These are phyloP conservation scores for Darevskia nairensis DNA, from an alignment of 2,797 vertebrate species.

Conservation along the genomic window DNA sequence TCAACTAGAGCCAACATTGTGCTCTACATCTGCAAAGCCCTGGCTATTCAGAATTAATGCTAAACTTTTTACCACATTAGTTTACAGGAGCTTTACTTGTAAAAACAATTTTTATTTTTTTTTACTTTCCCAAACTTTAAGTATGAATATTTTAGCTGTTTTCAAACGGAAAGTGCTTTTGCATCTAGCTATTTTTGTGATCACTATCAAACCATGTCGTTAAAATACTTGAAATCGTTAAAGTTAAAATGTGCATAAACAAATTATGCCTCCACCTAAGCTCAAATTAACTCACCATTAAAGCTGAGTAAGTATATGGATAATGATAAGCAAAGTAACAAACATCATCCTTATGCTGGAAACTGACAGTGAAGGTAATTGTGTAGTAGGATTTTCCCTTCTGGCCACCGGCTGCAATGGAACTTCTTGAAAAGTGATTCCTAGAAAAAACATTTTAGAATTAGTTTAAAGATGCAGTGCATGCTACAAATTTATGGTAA, in stretches of 20 bases:
- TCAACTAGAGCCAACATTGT: neutral
- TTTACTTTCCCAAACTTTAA: neutral
- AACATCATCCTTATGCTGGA: constrained; percentile 95
- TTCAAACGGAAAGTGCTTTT: constrained; percentile 32
- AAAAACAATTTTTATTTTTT: neutral
- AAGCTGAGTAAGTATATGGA: constrained; percentile 95
- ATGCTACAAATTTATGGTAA: neutral
- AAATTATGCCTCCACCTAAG: constrained; percentile 15
- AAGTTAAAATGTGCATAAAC: neutral
- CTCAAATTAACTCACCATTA: constrained; percentile 86
- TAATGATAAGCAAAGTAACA: constrained; percentile 99
- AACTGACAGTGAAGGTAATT: constrained; percentile 92
- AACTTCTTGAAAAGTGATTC: constrained; percentile 97
- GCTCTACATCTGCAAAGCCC: neutral
- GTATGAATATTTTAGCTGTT: neutral
- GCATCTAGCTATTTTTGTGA: constrained; percentile 15
- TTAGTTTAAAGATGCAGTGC: constrained; percentile 16
- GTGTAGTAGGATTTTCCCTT: constrained; percentile 98
- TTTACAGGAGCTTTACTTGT: neutral
- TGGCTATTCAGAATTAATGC: neutral
- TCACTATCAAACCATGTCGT: neutral
- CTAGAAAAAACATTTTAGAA: constrained; percentile 74
- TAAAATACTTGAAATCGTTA: neutral
- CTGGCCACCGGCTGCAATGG: constrained; percentile 93
- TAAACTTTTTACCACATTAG: neutral